These are phyloP conservation scores for Drosophila trichaetosa DNA, from an alignment of 2,888 invertebrate genomes.

Conservation along the genomic window DNA sequence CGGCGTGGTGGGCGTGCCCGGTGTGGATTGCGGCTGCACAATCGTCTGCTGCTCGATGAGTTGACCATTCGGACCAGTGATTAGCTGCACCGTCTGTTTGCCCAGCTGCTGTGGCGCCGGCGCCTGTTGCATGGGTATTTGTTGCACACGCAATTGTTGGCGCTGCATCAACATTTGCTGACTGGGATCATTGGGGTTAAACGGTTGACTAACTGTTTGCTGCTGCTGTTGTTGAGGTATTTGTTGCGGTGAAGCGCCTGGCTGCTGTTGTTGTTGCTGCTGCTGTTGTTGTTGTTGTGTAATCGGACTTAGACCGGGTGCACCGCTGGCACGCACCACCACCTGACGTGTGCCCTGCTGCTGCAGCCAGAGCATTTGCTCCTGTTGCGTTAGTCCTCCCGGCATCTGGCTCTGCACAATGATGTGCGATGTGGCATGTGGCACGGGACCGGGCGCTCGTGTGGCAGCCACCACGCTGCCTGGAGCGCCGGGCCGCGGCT, in stretches of 20 bases:
- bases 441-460: constrained; percentile 85
- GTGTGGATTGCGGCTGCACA: constrained; percentile 61
- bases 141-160: constrained; percentile 83
- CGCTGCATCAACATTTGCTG: constrained; percentile 83
- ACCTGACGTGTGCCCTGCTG: constrained; percentile 88
- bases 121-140: constrained; percentile 80
- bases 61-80: constrained; percentile 73
- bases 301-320: constrained; percentile 84
- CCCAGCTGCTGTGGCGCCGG: constrained; percentile 62
- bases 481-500: constrained; percentile 83
- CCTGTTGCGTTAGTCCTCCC: constrained; percentile 88
- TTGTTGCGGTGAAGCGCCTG: constrained; percentile 51
- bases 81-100: constrained; percentile 82
- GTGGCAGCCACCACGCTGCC: constrained; percentile 85
- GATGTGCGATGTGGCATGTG: constrained; percentile 86
- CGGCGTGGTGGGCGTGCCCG: constrained; percentile 66
- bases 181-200: constrained; percentile 82
- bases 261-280: constrained; percentile 63
- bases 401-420: constrained; percentile 90
- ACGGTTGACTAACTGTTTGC: constrained; percentile 61
- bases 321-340: constrained; percentile 85
- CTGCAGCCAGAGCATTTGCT: constrained; percentile 89
- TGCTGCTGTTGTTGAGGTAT: constrained; percentile 58
- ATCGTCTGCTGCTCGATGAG: constrained; percentile 77
- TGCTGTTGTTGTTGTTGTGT: constrained; percentile 75